These are phyloP conservation scores for Panopea generosa DNA, from an alignment of 2,888 invertebrate genomes.

Conservation along the genomic window DNA sequence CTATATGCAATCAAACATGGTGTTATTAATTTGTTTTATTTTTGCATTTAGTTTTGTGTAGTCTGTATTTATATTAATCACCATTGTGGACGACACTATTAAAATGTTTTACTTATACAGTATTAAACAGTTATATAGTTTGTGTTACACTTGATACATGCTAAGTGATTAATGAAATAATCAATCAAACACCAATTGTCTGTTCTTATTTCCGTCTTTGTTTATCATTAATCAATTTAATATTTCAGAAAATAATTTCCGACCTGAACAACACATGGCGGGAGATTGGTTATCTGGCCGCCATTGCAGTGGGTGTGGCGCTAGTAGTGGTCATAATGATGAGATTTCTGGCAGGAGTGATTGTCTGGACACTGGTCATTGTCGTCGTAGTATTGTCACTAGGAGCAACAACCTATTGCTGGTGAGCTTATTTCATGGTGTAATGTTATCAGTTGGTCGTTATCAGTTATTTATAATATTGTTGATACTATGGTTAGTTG, in stretches of 20 bases:
- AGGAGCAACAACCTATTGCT: constrained; percentile 88
- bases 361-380: constrained; percentile 95
- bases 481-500: neutral
- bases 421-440: constrained; percentile 84
- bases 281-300: constrained; percentile 88
- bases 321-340: constrained; percentile 92
- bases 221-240: no score
- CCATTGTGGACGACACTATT: no score
- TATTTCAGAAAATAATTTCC: constrained; percentile 87
- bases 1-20: no score
- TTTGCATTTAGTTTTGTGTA: no score
- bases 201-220: no score
- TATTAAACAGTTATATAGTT: no score
- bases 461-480: neutral
- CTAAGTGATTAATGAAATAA: no score
- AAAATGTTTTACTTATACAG: no score
- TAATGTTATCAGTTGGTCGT: neutral
- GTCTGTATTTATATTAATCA: no score
- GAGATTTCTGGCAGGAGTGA: constrained; percentile 92
- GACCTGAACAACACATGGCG: constrained; percentile 88
- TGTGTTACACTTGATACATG: no score
- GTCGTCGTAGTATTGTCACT: constrained; percentile 90
- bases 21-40: no score
- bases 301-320: constrained; percentile 90
- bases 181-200: no score